A percentile compares a stretch with the other conserved stretches of the same genome.
These are phyloP conservation scores for Drosophila miranda DNA, from an alignment of 1,140 invertebrate species.

Conservation along the genomic window DNA sequence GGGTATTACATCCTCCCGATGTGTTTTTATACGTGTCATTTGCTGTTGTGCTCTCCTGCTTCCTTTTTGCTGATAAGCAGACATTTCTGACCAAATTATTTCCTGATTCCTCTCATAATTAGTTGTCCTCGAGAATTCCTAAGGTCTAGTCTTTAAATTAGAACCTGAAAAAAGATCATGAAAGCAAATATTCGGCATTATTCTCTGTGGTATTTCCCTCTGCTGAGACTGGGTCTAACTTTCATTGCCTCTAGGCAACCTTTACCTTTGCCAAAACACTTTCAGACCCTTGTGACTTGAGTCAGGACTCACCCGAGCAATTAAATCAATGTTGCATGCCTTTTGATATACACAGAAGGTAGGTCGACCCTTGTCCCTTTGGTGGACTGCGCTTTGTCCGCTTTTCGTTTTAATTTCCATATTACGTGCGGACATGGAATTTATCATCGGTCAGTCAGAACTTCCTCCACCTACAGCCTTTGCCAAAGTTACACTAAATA, in stretches of 20 bases:
- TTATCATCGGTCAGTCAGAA: constrained; percentile 45
- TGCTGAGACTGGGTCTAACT: too few species aligned
- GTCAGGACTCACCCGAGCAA: constrained; percentile 20
- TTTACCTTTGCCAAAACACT: too few species aligned
- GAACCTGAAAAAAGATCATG: too few species aligned
- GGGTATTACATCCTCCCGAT: too few species aligned
- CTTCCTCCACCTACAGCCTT: constrained; percentile 1
- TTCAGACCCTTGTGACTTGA: constrained; percentile 10
- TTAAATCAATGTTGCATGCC: constrained; percentile 52
- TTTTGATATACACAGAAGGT: not conserved
- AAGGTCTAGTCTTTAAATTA: too few species aligned
- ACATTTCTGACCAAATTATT: constrained; percentile 49
- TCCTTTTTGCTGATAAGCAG: constrained; percentile 32
- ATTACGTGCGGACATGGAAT: constrained; percentile 67
- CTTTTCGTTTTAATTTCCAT: constrained; percentile 61
- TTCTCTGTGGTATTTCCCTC: too few species aligned
- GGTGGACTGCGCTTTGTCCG: constrained; percentile 11
- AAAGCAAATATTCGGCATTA: too few species aligned
- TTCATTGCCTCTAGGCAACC: too few species aligned
- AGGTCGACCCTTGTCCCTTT: constrained; percentile 10
- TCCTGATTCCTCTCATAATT: constrained; percentile 4
- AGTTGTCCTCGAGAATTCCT: not conserved
- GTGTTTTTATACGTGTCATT: too few species aligned
- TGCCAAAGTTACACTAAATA: constrained; percentile 60
- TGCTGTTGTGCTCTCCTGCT: too few species aligned